Evolutionary conservation across 1,140 invertebrate species (phyloP).

Genomic region (Chironomus tepperi): DNA sequence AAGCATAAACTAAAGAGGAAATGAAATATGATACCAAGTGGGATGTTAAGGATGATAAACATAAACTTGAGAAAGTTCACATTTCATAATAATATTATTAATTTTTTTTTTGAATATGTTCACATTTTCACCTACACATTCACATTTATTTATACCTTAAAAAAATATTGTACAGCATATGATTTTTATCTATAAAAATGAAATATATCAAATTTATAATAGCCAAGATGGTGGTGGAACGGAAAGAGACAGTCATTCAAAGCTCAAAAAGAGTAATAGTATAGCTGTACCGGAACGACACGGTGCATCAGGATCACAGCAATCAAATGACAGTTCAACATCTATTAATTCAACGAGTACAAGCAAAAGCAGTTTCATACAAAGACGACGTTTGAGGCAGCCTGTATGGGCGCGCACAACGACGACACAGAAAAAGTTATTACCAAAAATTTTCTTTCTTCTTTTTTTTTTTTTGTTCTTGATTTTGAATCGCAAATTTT

Average conservation of each 20-base stretch:
- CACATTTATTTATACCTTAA: too few relatives aligned
- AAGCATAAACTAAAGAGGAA: too few relatives aligned
- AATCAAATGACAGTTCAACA: conserved; percentile 34
- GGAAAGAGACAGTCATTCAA: conserved; percentile 3
- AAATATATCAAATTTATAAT: conserved; percentile 4
- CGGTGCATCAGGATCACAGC: conserved; percentile 32
- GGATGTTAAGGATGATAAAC: too few relatives aligned
- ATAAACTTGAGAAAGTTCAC: not conserved
- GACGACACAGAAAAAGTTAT: conserved; percentile 19
- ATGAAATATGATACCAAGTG: too few relatives aligned
- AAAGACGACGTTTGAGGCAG: conserved; percentile 59
- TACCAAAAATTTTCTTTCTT: not conserved
- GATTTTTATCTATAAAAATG: not conserved
- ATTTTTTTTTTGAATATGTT: not conserved
- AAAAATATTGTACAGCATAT: not conserved
- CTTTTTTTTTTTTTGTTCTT: not conserved
- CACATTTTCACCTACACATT: too few relatives aligned
- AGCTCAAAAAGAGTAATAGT: conserved; percentile 18
- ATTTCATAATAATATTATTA: conserved; percentile 9
- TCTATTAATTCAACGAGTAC: not conserved
- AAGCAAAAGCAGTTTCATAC: conserved; percentile 28
- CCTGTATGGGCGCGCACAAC: conserved; percentile 52
- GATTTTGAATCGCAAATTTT: not conserved
- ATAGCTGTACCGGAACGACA: conserved; percentile 11
- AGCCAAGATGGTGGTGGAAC: conserved; percentile 23